A percentile compares a stretch with the other conserved stretches of the same genome.
Evolutionary conservation across 2,113 vertebrate genomes (phyloP).

Genomic region (Plecturocebus donacophilus): DNA sequence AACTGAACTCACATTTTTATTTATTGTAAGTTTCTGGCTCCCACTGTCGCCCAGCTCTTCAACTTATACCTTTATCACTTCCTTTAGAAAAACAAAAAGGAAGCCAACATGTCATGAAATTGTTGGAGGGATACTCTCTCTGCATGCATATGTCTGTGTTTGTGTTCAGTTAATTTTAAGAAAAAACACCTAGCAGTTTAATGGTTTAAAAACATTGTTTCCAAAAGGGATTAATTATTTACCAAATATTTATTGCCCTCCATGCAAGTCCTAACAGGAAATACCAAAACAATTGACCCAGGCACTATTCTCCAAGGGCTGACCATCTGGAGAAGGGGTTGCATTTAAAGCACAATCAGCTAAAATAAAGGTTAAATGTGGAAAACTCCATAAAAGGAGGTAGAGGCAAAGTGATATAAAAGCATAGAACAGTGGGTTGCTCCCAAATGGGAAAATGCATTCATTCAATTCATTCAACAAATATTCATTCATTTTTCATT

Average conservation of each 20-base stretch:
- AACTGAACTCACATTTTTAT: slow-evolving; percentile 66
- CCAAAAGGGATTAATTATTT: slow-evolving; percentile 67
- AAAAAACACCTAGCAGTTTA: background rate
- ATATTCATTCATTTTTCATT: slow-evolving; percentile 4
- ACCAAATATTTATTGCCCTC: slow-evolving; percentile 57
- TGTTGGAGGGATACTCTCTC: background rate
- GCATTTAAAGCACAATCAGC: slow-evolving; percentile 48
- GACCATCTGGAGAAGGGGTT: slow-evolving; percentile 50
- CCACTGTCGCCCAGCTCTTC: slow-evolving; percentile 35
- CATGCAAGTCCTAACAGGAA: slow-evolving; percentile 55
- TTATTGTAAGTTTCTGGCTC: slow-evolving; percentile 48
- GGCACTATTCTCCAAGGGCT: slow-evolving; percentile 9
- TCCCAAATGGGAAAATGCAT: slow-evolving; percentile 17
- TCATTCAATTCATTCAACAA: background rate
- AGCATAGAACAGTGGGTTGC: background rate
- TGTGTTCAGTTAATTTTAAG: slow-evolving; percentile 21
- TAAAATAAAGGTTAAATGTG: slow-evolving; percentile 55
- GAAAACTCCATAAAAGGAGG: slow-evolving; percentile 18
- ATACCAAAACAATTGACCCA: slow-evolving; percentile 45
- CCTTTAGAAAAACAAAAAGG: slow-evolving; percentile 42
- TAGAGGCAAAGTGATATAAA: background rate
- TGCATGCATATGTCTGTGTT: background rate
- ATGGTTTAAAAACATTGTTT: slow-evolving; percentile 46
- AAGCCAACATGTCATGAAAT: slow-evolving; percentile 19
- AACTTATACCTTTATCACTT: slow-evolving; percentile 67